These are phyloP conservation scores for Drosophila paracracens DNA, from an alignment of 2,888 invertebrate genomes.

Conservation along the genomic window DNA sequence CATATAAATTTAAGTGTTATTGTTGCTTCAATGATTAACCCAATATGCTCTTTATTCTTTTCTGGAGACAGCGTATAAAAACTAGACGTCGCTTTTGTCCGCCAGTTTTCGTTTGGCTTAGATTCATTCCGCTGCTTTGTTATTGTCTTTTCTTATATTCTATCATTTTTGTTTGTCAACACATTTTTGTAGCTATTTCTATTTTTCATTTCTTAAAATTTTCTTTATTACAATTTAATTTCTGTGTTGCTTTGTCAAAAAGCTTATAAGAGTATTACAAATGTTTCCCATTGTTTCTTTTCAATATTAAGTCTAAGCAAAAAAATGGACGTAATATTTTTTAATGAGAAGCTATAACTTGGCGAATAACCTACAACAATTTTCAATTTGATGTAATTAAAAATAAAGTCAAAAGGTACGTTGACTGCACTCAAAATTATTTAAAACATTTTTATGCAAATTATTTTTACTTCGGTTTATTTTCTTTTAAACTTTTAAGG, in stretches of 20 bases:
- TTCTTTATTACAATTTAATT: slow-evolving; percentile 56
- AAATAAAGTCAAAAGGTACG: neutral
- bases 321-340: neutral
- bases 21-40: neutral
- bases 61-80: slow-evolving; percentile 2
- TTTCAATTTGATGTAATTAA: neutral
- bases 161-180: slow-evolving; percentile 32
- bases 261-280: slow-evolving; percentile 14
- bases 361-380: neutral
- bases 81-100: slow-evolving; percentile 42
- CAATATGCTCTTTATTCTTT: neutral
- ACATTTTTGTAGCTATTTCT: slow-evolving; percentile 45
- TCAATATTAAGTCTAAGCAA: neutral
- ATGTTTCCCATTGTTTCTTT: neutral
- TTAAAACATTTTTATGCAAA: neutral
- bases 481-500: neutral
- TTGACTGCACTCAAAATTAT: neutral
- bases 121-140: slow-evolving; percentile 47
- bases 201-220: slow-evolving; percentile 35
- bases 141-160: slow-evolving; percentile 29
- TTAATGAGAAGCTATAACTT: neutral
- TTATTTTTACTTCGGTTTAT: neutral
- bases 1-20: neutral
- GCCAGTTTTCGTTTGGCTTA: slow-evolving; percentile 58
- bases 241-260: slow-evolving; percentile 27